phyloP scores from a whole-genome alignment of 2,888 invertebrate species.

The Heterodera filipjevi region DNA sequence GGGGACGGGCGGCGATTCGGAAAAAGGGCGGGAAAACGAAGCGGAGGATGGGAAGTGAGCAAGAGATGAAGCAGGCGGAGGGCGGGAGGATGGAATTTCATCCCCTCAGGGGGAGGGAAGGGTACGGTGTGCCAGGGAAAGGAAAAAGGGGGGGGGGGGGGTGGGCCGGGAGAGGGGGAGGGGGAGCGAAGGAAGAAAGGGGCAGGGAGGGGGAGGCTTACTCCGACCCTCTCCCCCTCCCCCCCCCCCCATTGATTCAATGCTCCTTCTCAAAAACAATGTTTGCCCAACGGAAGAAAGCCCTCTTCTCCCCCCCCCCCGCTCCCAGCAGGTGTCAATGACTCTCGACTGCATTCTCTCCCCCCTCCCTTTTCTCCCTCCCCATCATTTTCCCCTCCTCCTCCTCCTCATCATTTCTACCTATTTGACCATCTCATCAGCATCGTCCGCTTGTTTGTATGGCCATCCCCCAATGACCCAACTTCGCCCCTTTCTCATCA shows the following conservation, averaged over 20 bases:
- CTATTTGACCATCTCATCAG: background rate
- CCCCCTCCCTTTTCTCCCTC: background rate
- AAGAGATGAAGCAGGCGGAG: background rate
- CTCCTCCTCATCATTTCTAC: background rate
- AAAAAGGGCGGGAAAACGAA: conserved; percentile 9
- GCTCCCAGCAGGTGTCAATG: conserved; percentile 27
- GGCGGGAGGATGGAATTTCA: conserved; percentile 18
- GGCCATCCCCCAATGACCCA: background rate
- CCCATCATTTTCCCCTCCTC: background rate
- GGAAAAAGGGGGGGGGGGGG: background rate
- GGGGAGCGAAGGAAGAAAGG: too few species aligned
- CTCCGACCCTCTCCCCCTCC: background rate
- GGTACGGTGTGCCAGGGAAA: background rate
- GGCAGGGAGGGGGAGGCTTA: background rate
- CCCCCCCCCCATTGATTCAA: background rate
- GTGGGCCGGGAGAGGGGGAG: background rate
- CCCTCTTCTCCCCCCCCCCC: background rate
- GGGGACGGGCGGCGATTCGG: conserved; percentile 1
- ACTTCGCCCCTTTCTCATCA: conserved; percentile 8
- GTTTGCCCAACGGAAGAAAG: conserved; percentile 15
- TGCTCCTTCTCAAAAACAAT: conserved; percentile 14
- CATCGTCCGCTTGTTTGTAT: background rate
- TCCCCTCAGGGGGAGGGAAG: conserved; percentile 6
- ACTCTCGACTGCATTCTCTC: background rate
- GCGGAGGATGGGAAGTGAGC: background rate